Evolutionary conservation across 2,888 invertebrate species (phyloP), one percentile per base, ranked within the genome.

Genomic region (Cephus runcator): DNA sequence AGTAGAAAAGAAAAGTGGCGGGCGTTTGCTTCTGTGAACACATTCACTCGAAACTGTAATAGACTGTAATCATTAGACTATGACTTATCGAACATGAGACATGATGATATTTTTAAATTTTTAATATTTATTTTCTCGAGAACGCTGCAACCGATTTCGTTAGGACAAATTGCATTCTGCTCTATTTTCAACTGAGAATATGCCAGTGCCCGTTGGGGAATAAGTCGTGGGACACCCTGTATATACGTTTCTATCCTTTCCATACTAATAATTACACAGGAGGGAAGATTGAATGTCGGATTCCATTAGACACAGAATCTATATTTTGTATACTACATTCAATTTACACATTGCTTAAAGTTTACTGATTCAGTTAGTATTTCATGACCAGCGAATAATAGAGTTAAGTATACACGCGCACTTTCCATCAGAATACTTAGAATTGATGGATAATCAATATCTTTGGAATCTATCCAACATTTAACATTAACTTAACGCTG

Each of bases 401-500:
- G 9, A 56, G 56, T 56, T 9, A 56, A 56, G 56, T 23, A 56
- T 56, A 56, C 56, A 56, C 56, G 2, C 2, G 1, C 23, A 56
- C 56, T 56, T 56, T 56, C 56, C 23, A 56, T 56, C 56, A 56
- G 23, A 56, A 23, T 56, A 56, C 23, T 23, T 56, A 9, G 23
- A 56, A 56, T 6, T 56, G 56, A 23, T 23, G 56, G 56, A 56
- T 23, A 23, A 23, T 56, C 23, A 56, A 56, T 2, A 56, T 9
- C 6, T 1, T 56, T 56, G 2, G 6, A 23, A 56, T 23, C 23
- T 23, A 56, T 23, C 1, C 23, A 23, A 40, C 40, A 40, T 56
- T 56, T 56, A 23, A 56, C 15, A 56, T 23, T 56, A 56, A 56
- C 1, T 80, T 76, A 85, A 79, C 82, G 82, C 77, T 83, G 77